These are phyloP conservation scores for Drosophila orena DNA, from an alignment of 1,140 invertebrate species.

Conservation along the genomic window DNA sequence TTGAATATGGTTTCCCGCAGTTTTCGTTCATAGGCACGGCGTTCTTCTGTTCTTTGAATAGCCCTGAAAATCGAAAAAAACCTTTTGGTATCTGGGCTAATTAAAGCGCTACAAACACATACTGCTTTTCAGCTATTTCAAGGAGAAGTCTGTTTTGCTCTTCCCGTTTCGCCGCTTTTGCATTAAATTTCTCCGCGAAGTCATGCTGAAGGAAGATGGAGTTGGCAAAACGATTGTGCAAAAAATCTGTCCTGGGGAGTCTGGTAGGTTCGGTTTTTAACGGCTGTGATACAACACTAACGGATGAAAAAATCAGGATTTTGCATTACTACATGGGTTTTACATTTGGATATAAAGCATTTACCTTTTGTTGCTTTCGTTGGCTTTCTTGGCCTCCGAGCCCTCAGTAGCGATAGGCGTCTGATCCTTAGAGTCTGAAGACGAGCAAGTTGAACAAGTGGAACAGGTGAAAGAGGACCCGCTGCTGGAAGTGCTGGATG, in stretches of 20 bases:
- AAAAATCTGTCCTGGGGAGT: not conserved
- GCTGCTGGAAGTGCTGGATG: slow-evolving; percentile 11
- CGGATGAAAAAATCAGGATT: not conserved
- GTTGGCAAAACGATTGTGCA: slow-evolving; percentile 33
- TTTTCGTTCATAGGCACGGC: slow-evolving; percentile 23
- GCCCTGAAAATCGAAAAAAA: slow-evolving; percentile 15
- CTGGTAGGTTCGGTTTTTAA: not conserved
- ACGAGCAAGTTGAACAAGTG: not conserved
- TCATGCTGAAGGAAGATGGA: slow-evolving; percentile 35
- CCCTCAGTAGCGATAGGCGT: not conserved
- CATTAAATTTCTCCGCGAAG: slow-evolving; percentile 13
- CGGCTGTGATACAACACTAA: not conserved
- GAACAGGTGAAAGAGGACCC: too few species aligned
- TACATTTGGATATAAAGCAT: too few species aligned
- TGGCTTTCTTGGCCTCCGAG: too few species aligned
- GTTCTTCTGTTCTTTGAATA: slow-evolving; percentile 2
- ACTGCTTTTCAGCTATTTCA: slow-evolving; percentile 18
- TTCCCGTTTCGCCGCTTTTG: not conserved
- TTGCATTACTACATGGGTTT: too few species aligned
- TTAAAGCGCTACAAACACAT: slow-evolving; percentile 7
- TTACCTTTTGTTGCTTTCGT: too few species aligned
- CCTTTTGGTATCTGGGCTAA: not conserved
- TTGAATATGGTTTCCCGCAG: slow-evolving; percentile 31
- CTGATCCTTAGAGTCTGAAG: not conserved
- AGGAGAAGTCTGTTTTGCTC: slow-evolving; percentile 8